Base-by-base conservation (phyloP, 2,888 invertebrate species). In the Aphidius colemani region DNA sequence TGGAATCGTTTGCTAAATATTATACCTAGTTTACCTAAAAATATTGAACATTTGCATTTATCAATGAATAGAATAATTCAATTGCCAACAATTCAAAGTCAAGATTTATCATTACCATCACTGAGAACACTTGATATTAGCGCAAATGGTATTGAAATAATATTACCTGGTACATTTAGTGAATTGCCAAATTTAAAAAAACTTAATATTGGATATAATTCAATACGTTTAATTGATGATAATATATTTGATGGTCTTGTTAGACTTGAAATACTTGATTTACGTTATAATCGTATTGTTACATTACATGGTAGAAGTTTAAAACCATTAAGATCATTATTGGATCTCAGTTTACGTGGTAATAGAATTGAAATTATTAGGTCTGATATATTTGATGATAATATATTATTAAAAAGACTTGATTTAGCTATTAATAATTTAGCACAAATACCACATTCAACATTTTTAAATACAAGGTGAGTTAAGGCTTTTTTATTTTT, bases 371-470 rank as follows among this genome's bases (percentile, higher is more conserved):
- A 91, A 70, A 83, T 86, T 56, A 85, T 94, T 50, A 87, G 89
- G 66, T 87, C 90, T 11, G 88, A 89, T 72, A 81, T 90, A 10
- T 88, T 94, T 63, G 86, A 88, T 68, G 89, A 90, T 57, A 89
- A 89, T 68, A 80, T 83, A 8, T 86, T 86, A 48, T 79, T 93
- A 59, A 88, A 88, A 65, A 85, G 85, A 59, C 75, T 94, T 48
- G 92, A 94, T 78, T 83, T 94, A 30, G 93, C 93, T 69, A 86
- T 88, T 71, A 94, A 94, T 79, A 88, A 88, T 77, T 79, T 94
- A 51, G 88, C 88, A 49, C 89, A 87, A 73, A 87, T 93, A 66
- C 86, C 87, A 1, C 87, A 88, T 1, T 86, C 85, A 1, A 85
- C 88, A 13, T 87, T 93, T 51, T 86, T 87, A 40, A 80, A 73